A percentile compares a stretch with the other conserved stretches of the same genome.
Conservation (phyloP, 1,140 invertebrate genomes). For the Drosophila carrolli region DNA sequence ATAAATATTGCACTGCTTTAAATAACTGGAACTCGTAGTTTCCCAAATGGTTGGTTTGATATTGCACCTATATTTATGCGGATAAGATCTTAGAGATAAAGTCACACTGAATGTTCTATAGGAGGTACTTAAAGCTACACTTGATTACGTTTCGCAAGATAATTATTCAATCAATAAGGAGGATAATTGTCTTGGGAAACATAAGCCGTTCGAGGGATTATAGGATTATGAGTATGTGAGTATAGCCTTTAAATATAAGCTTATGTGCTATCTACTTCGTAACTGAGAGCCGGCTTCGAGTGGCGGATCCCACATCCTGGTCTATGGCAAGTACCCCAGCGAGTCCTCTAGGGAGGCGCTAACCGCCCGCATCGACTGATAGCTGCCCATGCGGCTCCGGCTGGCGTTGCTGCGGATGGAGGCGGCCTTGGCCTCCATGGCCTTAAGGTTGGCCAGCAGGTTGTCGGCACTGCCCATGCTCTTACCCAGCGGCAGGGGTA, state of each 20-base stretch:
- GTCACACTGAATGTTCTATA: slow-evolving; percentile 46
- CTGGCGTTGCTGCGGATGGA: slow-evolving; percentile 66
- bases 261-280: slow-evolving; percentile 41
- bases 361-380: slow-evolving; percentile 81
- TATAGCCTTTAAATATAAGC: slow-evolving; percentile 7
- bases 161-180: slow-evolving; percentile 21
- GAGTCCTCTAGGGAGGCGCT: slow-evolving; percentile 84
- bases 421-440: slow-evolving; percentile 66
- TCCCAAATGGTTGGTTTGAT: slow-evolving; percentile 51
- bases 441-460: slow-evolving; percentile 73
- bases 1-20: slow-evolving; percentile 73
- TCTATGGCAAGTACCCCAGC: slow-evolving; percentile 85
- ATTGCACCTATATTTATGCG: slow-evolving; percentile 61
- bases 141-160: slow-evolving; percentile 80
- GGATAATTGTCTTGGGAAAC: slow-evolving; percentile 74
- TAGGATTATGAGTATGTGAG: slow-evolving; percentile 9
- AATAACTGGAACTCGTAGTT: background rate
- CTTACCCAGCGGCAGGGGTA: slow-evolving; percentile 25
- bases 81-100: slow-evolving; percentile 50
- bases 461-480: slow-evolving; percentile 68
- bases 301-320: slow-evolving; percentile 17
- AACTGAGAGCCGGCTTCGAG: slow-evolving; percentile 2
- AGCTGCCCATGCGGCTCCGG: slow-evolving; percentile 69
- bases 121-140: slow-evolving; percentile 30
- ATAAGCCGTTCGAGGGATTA: slow-evolving; percentile 57